Percentiles rank a stretch among this genome's conserved stretches.
These are phyloP conservation scores for Harlomillsia oculata DNA, from an alignment of 1,140 invertebrate species.

Conservation along the genomic window DNA sequence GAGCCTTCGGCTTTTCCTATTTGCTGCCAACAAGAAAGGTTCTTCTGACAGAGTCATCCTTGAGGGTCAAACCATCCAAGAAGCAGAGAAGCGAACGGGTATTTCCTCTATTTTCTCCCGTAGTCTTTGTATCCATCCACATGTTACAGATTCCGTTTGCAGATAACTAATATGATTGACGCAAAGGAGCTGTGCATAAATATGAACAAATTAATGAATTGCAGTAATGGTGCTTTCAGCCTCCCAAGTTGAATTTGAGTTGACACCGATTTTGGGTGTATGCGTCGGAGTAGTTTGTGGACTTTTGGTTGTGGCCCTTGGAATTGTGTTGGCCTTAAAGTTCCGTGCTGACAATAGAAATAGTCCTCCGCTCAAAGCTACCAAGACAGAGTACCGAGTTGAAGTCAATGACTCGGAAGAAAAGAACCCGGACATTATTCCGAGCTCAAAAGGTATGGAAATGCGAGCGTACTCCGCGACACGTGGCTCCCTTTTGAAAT, in stretches of 20 bases:
- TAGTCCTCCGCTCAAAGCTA: constrained; percentile 50
- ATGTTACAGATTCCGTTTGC: neutral
- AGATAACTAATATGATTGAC: too few relatives aligned
- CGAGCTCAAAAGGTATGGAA: constrained; percentile 68
- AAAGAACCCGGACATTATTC: constrained; percentile 74
- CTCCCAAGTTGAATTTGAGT: constrained; percentile 41
- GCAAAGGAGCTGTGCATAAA: constrained; percentile 21
- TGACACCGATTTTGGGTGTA: constrained; percentile 63
- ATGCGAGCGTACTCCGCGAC: neutral
- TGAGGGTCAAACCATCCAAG: constrained; percentile 58
- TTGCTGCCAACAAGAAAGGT: constrained; percentile 74
- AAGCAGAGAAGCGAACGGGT: constrained; percentile 71
- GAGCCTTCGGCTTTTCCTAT: constrained; percentile 58
- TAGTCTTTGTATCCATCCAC: too few relatives aligned
- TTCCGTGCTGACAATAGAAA: constrained; percentile 42
- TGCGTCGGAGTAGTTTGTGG: constrained; percentile 61
- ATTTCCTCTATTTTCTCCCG: constrained; percentile 37
- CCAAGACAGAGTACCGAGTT: constrained; percentile 49
- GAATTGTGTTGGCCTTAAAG: constrained; percentile 59
- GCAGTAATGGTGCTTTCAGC: constrained; percentile 25
- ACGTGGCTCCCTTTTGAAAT: neutral
- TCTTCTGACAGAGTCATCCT: constrained; percentile 55
- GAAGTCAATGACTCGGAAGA: constrained; percentile 61
- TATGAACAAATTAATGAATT: neutral
- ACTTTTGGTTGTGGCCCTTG: constrained; percentile 56